These are phyloP conservation scores for Cyrtodaria siliqua DNA, from an alignment of 2,888 invertebrate species.

Conservation along the genomic window DNA sequence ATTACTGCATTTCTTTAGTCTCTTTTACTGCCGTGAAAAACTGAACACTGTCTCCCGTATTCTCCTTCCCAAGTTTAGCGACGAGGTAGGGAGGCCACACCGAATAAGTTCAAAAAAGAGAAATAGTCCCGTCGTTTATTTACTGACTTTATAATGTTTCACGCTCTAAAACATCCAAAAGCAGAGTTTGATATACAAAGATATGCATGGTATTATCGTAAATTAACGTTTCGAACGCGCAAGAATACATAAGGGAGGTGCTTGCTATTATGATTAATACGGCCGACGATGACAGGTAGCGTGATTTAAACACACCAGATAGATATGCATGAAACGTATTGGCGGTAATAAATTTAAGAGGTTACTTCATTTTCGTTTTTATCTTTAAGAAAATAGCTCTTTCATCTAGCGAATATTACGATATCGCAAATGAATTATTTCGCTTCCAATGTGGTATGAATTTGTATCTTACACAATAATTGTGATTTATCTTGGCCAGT, in stretches of 20 bases:
- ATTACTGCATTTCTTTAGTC: too few species aligned
- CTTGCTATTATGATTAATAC: constrained; percentile 57
- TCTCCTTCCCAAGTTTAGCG: too few species aligned
- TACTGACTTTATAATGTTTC: constrained; percentile 33
- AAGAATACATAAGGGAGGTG: constrained; percentile 59
- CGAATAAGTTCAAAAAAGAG: constrained; percentile 12
- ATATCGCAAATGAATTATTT: constrained; percentile 60
- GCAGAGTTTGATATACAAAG: constrained; percentile 42
- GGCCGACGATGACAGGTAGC: constrained; percentile 45
- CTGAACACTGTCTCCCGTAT: too few species aligned
- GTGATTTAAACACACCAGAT: constrained; percentile 61
- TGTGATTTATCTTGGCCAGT: constrained; percentile 30
- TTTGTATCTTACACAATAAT: constrained; percentile 57
- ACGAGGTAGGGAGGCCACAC: too few species aligned
- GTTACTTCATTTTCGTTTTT: constrained; percentile 67
- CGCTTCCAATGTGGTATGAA: constrained; percentile 61
- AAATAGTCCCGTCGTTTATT: constrained; percentile 52
- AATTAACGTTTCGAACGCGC: constrained; percentile 52
- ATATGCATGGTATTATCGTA: constrained; percentile 62
- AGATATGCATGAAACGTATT: constrained; percentile 65
- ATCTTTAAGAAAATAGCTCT: constrained; percentile 60
- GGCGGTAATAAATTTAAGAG: constrained; percentile 59
- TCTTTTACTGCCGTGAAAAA: too few species aligned
- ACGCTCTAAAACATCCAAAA: constrained; percentile 35
- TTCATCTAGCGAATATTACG: constrained; percentile 55